Evolutionary conservation across 2,113 vertebrate species (phyloP), one percentile per base, ranked within the genome.

Genomic region (Heterochromis multidens): DNA sequence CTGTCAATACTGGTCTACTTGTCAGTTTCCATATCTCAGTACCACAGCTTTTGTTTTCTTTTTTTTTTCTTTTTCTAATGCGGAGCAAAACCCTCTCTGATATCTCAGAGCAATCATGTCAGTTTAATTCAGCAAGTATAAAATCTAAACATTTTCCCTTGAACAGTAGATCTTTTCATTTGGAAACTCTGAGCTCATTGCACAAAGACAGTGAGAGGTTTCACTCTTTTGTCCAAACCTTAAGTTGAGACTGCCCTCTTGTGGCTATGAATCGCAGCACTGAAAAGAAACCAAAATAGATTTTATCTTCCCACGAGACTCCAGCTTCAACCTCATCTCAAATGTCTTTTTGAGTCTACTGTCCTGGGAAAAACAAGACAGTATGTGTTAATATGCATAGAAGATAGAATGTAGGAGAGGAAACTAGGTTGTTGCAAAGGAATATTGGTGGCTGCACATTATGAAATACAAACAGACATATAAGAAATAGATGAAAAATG

Each of bases 41-140:
- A 74, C 43, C 46, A 43, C 10, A 52, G 46, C 17, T 33, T 33
- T 54, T 49, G 14, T 19, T 29, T 0, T 2, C n/a, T 27, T 70
- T 0, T 3, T 2, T 0, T 2, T 31, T 27, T 70, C 0, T 3
- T 2, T 0, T 46, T 19, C 43, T 52, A 52, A 74, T 52, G 67
- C 25, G 25, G 12, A 74, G 25, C 1, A 74, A 31, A 31, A 12
- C 49, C 0, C 6, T 52, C 67, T 52, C 29, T 72, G 40, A 29
- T 9, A 72, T 72, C 23, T 72, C 25, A 72, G 25, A 49, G 16
- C 16, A 74, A 52, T 27, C 10, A 52, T 52, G 6, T 74, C 70
- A 31, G 1, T 74, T 74, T 74, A 74, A 74, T 27, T 2, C 29
- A 54, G 31, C 17, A 33, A n/a, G 17, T 74, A 19, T 49, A 49